Conservation (phyloP, 2,888 invertebrate species). For the Bellardia bayeri region DNA sequence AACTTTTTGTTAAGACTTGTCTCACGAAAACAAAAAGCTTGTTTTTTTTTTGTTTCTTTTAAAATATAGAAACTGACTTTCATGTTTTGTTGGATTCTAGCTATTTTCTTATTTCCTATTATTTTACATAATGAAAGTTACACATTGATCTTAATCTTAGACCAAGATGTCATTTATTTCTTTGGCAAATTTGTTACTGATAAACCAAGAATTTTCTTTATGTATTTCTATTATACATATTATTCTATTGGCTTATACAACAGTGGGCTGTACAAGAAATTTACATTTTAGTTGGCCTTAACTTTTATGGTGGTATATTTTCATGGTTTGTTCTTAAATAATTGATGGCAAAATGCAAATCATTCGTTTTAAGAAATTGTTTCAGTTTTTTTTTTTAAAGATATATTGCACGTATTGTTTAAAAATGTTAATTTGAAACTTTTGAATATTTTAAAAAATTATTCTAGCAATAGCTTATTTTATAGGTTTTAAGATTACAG, state of each 20-base stretch:
- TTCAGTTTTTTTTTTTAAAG: neutral
- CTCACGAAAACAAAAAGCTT: conserved; percentile 14
- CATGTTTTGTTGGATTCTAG: neutral
- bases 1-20: conserved; percentile 9
- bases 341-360: neutral
- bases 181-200: conserved; percentile 45
- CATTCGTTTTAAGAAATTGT: neutral
- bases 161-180: conserved; percentile 31
- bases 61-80: conserved; percentile 7
- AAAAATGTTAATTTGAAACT: neutral
- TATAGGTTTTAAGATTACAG: conserved; percentile 2
- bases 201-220: neutral
- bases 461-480: neutral
- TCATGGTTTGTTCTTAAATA: neutral
- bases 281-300: neutral
- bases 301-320: neutral
- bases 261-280: conserved; percentile 2
- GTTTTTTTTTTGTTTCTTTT: neutral
- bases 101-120: neutral
- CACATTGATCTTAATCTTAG: conserved; percentile 58
- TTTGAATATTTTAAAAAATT: neutral
- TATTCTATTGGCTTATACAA: neutral
- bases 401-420: neutral
- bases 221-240: neutral
- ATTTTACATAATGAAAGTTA: conserved; percentile 27